phyloP scores from a whole-genome alignment of 1,140 invertebrate species.

The Calephelis nemesis region DNA sequence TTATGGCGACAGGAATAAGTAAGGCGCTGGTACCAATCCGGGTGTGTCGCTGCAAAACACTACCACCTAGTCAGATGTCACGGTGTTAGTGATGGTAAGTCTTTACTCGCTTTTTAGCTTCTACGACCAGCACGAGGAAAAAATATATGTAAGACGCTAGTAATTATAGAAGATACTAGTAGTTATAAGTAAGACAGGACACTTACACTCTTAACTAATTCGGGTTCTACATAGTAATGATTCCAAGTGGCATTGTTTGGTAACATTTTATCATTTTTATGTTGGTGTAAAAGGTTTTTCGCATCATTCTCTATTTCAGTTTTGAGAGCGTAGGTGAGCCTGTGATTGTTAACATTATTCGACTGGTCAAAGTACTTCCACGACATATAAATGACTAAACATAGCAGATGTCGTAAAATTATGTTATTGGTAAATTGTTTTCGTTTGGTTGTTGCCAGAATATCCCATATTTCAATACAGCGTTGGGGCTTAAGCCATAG shows the following conservation, averaged over 20 bases:
- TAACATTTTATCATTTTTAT: conserved; percentile 29
- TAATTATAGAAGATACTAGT: too few relatives aligned
- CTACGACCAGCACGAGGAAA: too few relatives aligned
- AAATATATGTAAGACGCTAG: too few relatives aligned
- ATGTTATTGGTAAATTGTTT: conserved; percentile 42
- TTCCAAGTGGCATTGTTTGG: conserved; percentile 33
- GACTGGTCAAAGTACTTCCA: conserved; percentile 32
- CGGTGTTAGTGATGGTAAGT: too few relatives aligned
- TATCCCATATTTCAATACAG: conserved; percentile 62
- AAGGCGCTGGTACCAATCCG: too few relatives aligned
- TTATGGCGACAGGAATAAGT: too few relatives aligned
- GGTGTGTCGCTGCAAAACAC: too few relatives aligned
- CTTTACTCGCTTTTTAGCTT: too few relatives aligned
- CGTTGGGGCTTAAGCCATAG: conserved; percentile 52
- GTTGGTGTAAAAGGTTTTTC: conserved; percentile 35
- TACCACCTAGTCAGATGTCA: too few relatives aligned
- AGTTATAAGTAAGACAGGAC: neutral
- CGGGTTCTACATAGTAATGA: conserved; percentile 49
- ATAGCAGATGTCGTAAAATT: conserved; percentile 49
- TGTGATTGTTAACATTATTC: conserved; percentile 9
- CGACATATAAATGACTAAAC: conserved; percentile 46
- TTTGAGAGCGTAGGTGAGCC: conserved; percentile 42
- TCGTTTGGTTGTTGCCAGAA: conserved; percentile 45
- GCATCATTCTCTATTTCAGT: conserved; percentile 43
- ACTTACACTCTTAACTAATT: conserved; percentile 47